These are phyloP conservation scores for Cylloceria caligata DNA, from an alignment of 2,888 invertebrate species.

Conservation along the genomic window DNA sequence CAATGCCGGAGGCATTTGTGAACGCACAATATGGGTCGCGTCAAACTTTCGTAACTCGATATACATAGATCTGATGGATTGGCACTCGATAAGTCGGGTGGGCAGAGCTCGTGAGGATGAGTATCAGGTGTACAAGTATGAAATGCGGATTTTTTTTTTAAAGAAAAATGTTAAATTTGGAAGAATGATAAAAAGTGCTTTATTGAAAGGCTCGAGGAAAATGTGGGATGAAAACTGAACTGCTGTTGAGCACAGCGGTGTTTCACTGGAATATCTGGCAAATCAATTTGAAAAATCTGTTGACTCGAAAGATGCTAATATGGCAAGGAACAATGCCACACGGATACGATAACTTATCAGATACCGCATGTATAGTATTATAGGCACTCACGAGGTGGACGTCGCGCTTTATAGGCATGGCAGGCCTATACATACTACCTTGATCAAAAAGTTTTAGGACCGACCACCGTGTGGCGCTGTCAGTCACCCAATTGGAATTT, in stretches of 20 bases:
- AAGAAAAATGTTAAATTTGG: too few species aligned
- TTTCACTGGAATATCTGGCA: constrained; percentile 9
- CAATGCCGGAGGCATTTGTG: constrained; percentile 49
- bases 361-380: not conserved
- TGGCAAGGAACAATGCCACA: not conserved
- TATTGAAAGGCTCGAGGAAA: too few species aligned
- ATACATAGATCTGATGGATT: constrained; percentile 52
- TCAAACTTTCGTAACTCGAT: constrained; percentile 61
- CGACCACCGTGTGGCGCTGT: too few species aligned
- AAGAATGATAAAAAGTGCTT: too few species aligned
- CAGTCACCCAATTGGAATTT: too few species aligned
- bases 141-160: too few species aligned
- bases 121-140: too few species aligned
- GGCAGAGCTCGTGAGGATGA: not conserved
- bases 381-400: not conserved
- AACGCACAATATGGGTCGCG: constrained; percentile 35
- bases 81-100: constrained; percentile 45
- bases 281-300: constrained; percentile 41
- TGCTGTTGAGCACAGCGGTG: constrained; percentile 12
- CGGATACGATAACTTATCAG: not conserved
- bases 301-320: not conserved
- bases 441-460: too few species aligned
- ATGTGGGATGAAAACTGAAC: constrained; percentile 14
- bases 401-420: too few species aligned
- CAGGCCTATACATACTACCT: too few species aligned